These are phyloP conservation scores for Actinernus sp. DNA, from an alignment of 92 coral and sea anemone species.

Conservation along the genomic window DNA sequence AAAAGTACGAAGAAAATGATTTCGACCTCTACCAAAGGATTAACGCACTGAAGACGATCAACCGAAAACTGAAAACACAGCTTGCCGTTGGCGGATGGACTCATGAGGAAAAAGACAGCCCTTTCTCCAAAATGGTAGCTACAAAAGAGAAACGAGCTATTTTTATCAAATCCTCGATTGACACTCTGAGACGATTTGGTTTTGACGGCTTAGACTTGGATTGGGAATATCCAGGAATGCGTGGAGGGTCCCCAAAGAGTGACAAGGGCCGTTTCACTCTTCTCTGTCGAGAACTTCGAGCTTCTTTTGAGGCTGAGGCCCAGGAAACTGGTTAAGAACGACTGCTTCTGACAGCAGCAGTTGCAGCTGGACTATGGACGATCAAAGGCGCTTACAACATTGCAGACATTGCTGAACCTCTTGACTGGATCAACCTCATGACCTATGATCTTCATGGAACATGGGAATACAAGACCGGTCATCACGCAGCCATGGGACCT, in stretches of 20 bases:
- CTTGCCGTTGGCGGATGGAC: slow-evolving; percentile 91
- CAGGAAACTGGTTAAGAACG: slow-evolving; percentile 66
- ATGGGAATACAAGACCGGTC: slow-evolving; percentile 91
- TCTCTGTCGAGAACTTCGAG: slow-evolving; percentile 78
- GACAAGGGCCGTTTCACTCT: slow-evolving; percentile 81
- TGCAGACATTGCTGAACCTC: slow-evolving; percentile 64
- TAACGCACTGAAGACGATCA: slow-evolving; percentile 71
- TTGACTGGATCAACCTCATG: slow-evolving; percentile 90
- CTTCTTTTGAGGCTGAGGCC: slow-evolving; percentile 80
- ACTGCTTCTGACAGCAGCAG: slow-evolving; percentile 83
- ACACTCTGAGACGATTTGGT: slow-evolving; percentile 41
- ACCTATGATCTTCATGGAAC: slow-evolving; percentile 87
- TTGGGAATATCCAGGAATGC: slow-evolving; percentile 87
- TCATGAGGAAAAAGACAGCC: slow-evolving; percentile 86
- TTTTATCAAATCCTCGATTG: slow-evolving; percentile 70
- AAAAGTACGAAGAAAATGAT: slow-evolving; percentile 76
- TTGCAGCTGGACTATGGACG: slow-evolving; percentile 86
- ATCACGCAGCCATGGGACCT: slow-evolving; percentile 92
- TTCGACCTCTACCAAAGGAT: slow-evolving; percentile 63
- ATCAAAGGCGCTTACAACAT: slow-evolving; percentile 73
- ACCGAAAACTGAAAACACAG: slow-evolving; percentile 79
- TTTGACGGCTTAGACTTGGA: slow-evolving; percentile 85
- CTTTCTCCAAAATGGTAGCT: slow-evolving; percentile 87
- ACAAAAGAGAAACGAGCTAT: slow-evolving; percentile 60
- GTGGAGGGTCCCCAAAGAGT: slow-evolving; percentile 79